Evolutionary conservation across 2,113 vertebrate species (phyloP).

Genomic region (Sisor rabdophorus): DNA sequence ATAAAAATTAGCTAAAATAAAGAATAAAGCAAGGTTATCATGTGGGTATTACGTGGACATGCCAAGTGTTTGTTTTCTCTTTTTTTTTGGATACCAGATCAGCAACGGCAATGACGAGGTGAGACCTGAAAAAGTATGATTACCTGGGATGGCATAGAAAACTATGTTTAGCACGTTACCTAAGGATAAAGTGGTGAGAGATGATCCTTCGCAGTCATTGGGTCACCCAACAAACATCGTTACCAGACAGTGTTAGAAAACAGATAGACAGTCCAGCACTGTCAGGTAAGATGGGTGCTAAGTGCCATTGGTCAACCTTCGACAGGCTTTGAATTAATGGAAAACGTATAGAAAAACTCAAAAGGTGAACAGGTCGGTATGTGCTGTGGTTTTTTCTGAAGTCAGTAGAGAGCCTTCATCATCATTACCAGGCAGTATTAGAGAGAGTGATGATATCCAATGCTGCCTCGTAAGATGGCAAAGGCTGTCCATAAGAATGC

Average conservation of each 20-base stretch:
- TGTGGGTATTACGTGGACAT: background rate
- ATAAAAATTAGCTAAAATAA: constrained; percentile 21
- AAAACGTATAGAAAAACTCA: background rate
- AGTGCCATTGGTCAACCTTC: constrained; percentile 65
- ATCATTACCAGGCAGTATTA: constrained; percentile 99
- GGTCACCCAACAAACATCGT: constrained; percentile 96
- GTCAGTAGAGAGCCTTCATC: constrained; percentile 79
- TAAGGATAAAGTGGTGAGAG: background rate
- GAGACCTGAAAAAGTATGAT: background rate
- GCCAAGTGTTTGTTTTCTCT: background rate
- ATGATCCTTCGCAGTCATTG: constrained; percentile 47
- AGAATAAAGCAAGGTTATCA: constrained; percentile 6
- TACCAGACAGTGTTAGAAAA: constrained; percentile 99
- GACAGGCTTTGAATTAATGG: background rate
- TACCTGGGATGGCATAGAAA: background rate
- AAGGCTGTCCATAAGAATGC: constrained; percentile 68
- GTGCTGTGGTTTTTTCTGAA: constrained; percentile 44
- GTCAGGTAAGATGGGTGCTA: constrained; percentile 97
- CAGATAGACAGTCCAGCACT: constrained; percentile 92
- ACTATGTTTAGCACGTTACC: background rate
- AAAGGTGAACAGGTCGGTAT: background rate
- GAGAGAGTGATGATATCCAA: constrained; percentile 90
- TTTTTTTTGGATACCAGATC: background rate
- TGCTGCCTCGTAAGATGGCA: constrained; percentile 99
- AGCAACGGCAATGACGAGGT: background rate